Base-by-base conservation (phyloP, 2,113 vertebrate genomes). In the Hemicordylus capensis region DNA sequence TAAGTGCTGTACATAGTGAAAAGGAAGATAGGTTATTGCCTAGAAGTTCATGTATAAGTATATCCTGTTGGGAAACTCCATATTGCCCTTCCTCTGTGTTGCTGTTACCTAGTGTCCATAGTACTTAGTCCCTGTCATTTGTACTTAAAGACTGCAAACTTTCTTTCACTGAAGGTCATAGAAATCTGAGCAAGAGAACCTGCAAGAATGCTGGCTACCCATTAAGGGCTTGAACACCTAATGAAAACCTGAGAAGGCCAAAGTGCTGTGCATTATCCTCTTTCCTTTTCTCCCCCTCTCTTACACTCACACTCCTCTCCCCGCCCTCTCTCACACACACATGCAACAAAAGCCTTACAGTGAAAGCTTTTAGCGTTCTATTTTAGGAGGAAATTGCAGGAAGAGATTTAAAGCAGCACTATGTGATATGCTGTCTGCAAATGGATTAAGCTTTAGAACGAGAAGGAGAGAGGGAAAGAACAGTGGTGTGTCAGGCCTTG, bases 81-180 rank as follows among this genome's bases (percentile, higher is more conserved):
- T 14, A 42, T 78, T 59, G 44, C 26, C 44, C 37, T 6, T 61
- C 26, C 59, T 24, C 37, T 42, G 19, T 42, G 39, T 31, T 89
- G 87, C 66, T 84, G n/a, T 61, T 54, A 37, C 22, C 44, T 64
- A 28, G n/a, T n/a, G 24, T 48, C 44, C 28, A 22, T 42, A 17
- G 9, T 46, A 61, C 7, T 64, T 72, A 72, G 28, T 44, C 80
- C 61, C 31, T 61, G 31, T 17, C 31, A 24, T 10, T 73, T 7
- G 28, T 24, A 59, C 42, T 28, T 34, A n/a, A 83, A 74, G 31
- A 46, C 28, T 10, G 69, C 44, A 46, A 83, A 34, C 42, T 90
- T 74, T 88, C 69, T 89, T 91, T 93, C 81, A 86, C 76, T 89
- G 85, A 89, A 92, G 56, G 39, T 89, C 69, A 72, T 67, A 61